Evolutionary conservation across 1,140 invertebrate genomes (phyloP).

Genomic region (Calycopis cecrops): DNA sequence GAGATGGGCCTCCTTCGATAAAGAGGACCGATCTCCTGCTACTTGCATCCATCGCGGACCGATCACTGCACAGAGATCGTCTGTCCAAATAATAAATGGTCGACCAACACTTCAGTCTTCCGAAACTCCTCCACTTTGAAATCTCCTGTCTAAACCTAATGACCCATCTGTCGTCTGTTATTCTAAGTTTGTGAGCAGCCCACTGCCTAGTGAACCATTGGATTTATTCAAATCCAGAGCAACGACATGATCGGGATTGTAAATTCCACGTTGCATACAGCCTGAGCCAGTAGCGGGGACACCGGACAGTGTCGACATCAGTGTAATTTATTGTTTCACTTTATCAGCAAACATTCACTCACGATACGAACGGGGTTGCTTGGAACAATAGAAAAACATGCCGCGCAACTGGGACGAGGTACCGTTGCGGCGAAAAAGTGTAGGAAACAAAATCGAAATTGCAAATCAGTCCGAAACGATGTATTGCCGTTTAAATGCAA

Average conservation of each 20-base stretch:
- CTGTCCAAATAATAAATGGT: too few relatives aligned
- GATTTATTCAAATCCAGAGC: constrained; percentile 27
- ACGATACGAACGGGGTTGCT: constrained; percentile 30
- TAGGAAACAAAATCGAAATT: constrained; percentile 6
- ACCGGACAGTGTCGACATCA: constrained; percentile 49
- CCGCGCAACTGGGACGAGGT: constrained; percentile 34
- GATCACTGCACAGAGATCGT: too few relatives aligned
- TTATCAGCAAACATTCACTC: constrained; percentile 41
- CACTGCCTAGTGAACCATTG: too few relatives aligned
- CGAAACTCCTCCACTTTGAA: too few relatives aligned
- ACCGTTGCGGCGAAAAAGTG: constrained; percentile 42
- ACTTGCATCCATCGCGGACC: too few relatives aligned
- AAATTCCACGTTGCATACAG: constrained; percentile 42
- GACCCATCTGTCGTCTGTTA: too few relatives aligned
- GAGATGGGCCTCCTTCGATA: too few relatives aligned
- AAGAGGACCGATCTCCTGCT: too few relatives aligned
- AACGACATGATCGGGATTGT: constrained; percentile 40
- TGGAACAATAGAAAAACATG: constrained; percentile 43
- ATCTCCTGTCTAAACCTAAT: too few relatives aligned
- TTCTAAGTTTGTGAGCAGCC: too few relatives aligned
- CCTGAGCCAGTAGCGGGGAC: constrained; percentile 46
- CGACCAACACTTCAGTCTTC: too few relatives aligned
- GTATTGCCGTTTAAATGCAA: constrained; percentile 5
- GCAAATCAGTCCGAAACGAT: constrained; percentile 4
- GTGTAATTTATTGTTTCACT: constrained; percentile 47